Base-by-base conservation (phyloP, 2,888 invertebrate genomes). In the Heteropelma amictum region DNA sequence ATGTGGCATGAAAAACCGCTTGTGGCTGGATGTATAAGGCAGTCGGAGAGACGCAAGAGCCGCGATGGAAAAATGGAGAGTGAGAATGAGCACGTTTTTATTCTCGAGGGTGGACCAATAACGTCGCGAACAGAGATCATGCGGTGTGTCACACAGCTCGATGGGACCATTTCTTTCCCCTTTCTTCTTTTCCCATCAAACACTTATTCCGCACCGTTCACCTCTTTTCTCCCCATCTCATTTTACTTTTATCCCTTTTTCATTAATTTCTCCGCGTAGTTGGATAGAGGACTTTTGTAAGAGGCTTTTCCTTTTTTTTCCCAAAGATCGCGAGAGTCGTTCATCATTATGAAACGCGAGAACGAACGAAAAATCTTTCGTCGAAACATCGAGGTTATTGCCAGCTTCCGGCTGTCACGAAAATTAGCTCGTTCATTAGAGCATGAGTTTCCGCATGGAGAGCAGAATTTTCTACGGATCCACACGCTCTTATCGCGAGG, bases 51-150 rank as follows among this genome's bases (percentile, higher is more conserved):
- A 35, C n/a, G n/a, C n/a, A n/a, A n/a, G n/a, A n/a, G n/a, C n/a
- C n/a, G n/a, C n/a, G n/a, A n/a, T n/a, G 26, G 63, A 47, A 23
- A 56, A 63, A 51, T 33, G 40, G 61, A 58, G 28, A 67, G 49
- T 28, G 61, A 64, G 64, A 45, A 14, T 51, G 51, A n/a, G n/a
- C n/a, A n/a, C 69, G 74, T 65, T 64, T 63, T 60, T 26, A 54
- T 65, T 61, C 74, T 65, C 74, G 23, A 38, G 74, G 74, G 74
- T 65, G 26, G 17, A 45, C 19, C 53, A 54, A 38, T 33, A 42
- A 38, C 64, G 51, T 21, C 54, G 60, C 60, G 64, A 70, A 60
- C 60, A 65, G 53, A 60, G 74, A 74, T 72, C 72, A 67, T 53
- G 33, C 56, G 61, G 64, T 60, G 40, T 70, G 45, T 60, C 40